Evolutionary conservation across 2,113 vertebrate genomes (phyloP).

Genomic region (Phaethornis superciliosus): DNA sequence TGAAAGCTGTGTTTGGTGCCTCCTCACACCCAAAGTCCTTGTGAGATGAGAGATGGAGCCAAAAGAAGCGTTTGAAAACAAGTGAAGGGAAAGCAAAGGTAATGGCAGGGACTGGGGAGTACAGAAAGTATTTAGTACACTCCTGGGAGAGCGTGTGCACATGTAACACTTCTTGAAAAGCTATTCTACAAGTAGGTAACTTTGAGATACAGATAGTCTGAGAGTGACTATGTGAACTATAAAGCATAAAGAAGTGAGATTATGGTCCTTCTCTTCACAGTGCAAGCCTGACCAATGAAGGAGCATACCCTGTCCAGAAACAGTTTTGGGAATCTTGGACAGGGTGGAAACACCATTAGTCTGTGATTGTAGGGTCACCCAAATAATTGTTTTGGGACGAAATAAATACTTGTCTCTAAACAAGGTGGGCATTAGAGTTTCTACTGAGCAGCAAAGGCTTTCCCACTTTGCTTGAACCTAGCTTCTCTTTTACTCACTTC

Average conservation of each 20-base stretch:
- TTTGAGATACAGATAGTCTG: neutral
- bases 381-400: neutral
- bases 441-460: neutral
- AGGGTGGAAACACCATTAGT: neutral
- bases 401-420: neutral
- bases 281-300: neutral
- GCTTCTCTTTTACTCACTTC: neutral
- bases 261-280: neutral
- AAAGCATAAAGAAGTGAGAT: neutral
- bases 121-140: neutral
- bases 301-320: neutral
- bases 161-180: neutral
- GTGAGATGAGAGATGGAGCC: accelerated
- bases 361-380: neutral
- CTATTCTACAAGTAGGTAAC: neutral
- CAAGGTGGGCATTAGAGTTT: neutral
- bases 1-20: neutral
- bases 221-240: neutral
- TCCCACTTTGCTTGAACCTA: neutral
- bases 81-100: neutral
- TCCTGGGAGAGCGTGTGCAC: neutral
- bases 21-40: neutral
- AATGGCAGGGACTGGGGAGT: neutral
- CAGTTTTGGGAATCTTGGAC: neutral
- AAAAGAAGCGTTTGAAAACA: neutral